Percentiles rank a stretch among this genome's conserved stretches.
These are phyloP conservation scores for Gobiocypris rarus DNA, from an alignment of 2,113 vertebrate genomes.

Conservation along the genomic window DNA sequence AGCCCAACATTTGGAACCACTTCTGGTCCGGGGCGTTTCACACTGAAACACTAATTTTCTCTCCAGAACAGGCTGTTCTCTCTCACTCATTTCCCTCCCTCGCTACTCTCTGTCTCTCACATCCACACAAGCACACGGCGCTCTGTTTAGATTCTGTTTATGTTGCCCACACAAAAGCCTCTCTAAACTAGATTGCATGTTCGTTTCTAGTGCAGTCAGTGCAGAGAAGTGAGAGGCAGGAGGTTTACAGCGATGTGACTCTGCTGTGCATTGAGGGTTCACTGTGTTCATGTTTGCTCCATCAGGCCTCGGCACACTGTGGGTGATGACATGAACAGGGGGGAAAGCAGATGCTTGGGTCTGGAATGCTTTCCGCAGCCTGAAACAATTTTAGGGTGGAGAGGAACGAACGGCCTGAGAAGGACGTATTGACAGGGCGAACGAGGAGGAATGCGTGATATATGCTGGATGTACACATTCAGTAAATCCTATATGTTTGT, in stretches of 20 bases:
- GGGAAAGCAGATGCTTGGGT: conserved; percentile 55
- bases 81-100: conserved; percentile 47
- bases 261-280: conserved; percentile 12
- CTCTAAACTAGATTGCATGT: conserved; percentile 29
- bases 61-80: conserved; percentile 60
- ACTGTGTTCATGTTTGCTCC: conserved; percentile 39
- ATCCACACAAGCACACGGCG: conserved; percentile 39
- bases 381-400: conserved; percentile 60
- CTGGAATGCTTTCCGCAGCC: conserved; percentile 59
- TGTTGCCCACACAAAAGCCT: conserved; percentile 26
- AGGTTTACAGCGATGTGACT: conserved; percentile 22
- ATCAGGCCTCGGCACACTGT: conserved; percentile 49
- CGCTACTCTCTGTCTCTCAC: conserved; percentile 21
- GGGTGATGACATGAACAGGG: conserved; percentile 45
- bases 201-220: conserved; percentile 22
- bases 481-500: conserved; percentile 10
- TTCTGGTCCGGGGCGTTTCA: conserved; percentile 59
- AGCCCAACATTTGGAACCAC: conserved; percentile 64
- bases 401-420: conserved; percentile 30
- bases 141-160: conserved; percentile 41
- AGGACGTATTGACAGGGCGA: conserved; percentile 4
- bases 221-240: conserved; percentile 3
- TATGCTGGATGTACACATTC: not conserved
- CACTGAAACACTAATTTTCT: conserved; percentile 56
- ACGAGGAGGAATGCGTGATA: conserved; percentile 11